phyloP scores from a whole-genome alignment of 2,113 vertebrate genomes.

The Boulengeromyrus knoepffleri region DNA sequence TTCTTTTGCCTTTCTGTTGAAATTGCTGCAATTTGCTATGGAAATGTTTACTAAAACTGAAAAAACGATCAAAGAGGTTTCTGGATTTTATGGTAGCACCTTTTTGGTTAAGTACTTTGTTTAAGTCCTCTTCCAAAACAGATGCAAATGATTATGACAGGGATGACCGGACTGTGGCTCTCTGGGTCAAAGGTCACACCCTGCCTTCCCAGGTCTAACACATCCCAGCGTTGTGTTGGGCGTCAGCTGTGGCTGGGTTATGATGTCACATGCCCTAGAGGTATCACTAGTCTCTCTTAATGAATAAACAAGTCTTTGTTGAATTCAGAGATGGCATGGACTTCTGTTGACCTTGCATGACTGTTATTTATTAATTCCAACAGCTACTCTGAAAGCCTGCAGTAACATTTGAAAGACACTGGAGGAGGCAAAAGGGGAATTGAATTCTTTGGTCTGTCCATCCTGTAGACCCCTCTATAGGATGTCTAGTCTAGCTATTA shows the following conservation, averaged over 20 bases:
- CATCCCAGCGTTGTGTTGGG: neutral
- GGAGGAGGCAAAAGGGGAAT: neutral
- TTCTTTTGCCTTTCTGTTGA: neutral
- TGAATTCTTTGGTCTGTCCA: neutral
- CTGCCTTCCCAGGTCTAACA: conserved; percentile 19
- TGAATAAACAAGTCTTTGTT: conserved; percentile 13
- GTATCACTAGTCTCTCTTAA: conserved; percentile 3
- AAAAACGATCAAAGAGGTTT: neutral
- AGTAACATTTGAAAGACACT: neutral
- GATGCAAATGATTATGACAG: conserved; percentile 20
- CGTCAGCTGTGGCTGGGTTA: conserved; percentile 1
- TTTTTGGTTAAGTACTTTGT: neutral
- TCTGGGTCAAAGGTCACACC: conserved; percentile 4
- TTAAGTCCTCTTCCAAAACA: neutral
- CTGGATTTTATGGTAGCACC: neutral
- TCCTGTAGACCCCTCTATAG: neutral
- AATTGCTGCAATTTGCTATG: neutral
- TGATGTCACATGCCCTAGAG: neutral
- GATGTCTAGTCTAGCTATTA: neutral
- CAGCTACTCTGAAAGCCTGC: neutral
- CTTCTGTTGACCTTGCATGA: conserved; percentile 12
- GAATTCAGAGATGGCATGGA: neutral
- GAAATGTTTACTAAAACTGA: neutral
- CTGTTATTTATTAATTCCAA: neutral
- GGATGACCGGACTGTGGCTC: neutral